Evolutionary conservation across 2,888 invertebrate species (phyloP).

Genomic region (Epirrhoe alternata): DNA sequence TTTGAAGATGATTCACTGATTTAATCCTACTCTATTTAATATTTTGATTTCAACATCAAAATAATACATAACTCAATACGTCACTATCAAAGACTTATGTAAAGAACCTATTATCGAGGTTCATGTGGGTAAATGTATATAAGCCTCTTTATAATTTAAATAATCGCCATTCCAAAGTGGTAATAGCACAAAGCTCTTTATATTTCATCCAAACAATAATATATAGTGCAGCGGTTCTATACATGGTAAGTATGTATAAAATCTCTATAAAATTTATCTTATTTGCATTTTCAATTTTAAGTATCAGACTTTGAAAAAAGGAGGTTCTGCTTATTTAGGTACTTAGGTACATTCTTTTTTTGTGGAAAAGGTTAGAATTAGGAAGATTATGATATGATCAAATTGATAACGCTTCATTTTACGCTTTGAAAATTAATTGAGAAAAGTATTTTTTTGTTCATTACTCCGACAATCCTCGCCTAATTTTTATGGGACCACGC

Average conservation of each 20-base stretch:
- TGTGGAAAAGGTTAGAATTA: no score
- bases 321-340: no score
- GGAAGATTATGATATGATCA: no score
- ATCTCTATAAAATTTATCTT: no score
- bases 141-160: slow-evolving; percentile 17
- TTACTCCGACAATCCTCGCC: no score
- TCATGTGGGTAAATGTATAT: slow-evolving; percentile 12
- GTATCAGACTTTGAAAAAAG: no score
- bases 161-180: slow-evolving; percentile 11
- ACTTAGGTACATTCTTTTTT: no score
- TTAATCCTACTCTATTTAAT: not conserved
- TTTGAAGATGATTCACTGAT: slow-evolving; percentile 7
- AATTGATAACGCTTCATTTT: no score
- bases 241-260: not conserved
- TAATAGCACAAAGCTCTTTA: not conserved
- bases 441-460: no score
- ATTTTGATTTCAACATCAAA: slow-evolving; percentile 15
- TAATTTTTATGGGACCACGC: no score
- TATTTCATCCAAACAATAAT: not conserved
- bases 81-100: slow-evolving; percentile 13
- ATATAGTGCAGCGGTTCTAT: not conserved
- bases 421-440: no score
- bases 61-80: slow-evolving; percentile 13
- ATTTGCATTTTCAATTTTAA: no score
- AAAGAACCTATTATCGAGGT: slow-evolving; percentile 31